Evolutionary conservation across 1,140 invertebrate species (phyloP).

Genomic region (Agrilus planipennis): DNA sequence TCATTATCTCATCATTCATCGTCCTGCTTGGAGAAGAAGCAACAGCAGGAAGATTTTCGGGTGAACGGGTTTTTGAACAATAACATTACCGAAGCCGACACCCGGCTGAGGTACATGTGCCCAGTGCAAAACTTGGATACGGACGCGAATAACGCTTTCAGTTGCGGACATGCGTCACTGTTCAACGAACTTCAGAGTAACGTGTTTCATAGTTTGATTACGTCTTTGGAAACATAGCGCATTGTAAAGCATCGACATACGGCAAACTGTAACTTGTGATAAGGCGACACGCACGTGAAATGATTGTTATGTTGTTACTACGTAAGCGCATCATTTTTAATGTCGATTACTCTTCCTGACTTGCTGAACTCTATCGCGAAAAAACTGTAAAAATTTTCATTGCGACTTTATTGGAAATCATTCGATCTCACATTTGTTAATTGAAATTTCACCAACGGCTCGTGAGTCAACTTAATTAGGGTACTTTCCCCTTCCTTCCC

Average conservation of each 20-base stretch:
- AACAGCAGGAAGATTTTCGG: slow-evolving; percentile 13
- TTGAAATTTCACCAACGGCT: too few relatives aligned
- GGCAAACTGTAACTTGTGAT: not conserved
- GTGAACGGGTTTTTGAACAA: slow-evolving; percentile 22
- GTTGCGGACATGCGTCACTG: slow-evolving; percentile 45
- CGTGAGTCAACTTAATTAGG: too few relatives aligned
- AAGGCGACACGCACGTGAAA: not conserved
- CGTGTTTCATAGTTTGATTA: slow-evolving; percentile 45
- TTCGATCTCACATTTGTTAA: too few relatives aligned
- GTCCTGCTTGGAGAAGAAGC: slow-evolving; percentile 3
- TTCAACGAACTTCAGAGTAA: slow-evolving; percentile 45
- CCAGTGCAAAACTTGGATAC: slow-evolving; percentile 16
- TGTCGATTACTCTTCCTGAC: not conserved
- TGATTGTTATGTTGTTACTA: slow-evolving; percentile 6
- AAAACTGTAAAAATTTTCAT: slow-evolving; percentile 3
- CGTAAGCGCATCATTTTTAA: slow-evolving; percentile 1
- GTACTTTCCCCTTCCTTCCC: too few relatives aligned
- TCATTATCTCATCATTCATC: not conserved
- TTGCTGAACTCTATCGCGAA: not conserved
- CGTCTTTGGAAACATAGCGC: slow-evolving; percentile 44
- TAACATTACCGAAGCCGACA: slow-evolving; percentile 19
- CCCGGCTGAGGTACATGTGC: slow-evolving; percentile 14
- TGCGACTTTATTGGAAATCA: too few relatives aligned
- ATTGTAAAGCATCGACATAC: too few relatives aligned
- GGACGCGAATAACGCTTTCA: slow-evolving; percentile 31